Evolutionary conservation across 1,140 invertebrate species (phyloP), one percentile per base, ranked within the genome.

Genomic region (Sesamia nonagrioides): DNA sequence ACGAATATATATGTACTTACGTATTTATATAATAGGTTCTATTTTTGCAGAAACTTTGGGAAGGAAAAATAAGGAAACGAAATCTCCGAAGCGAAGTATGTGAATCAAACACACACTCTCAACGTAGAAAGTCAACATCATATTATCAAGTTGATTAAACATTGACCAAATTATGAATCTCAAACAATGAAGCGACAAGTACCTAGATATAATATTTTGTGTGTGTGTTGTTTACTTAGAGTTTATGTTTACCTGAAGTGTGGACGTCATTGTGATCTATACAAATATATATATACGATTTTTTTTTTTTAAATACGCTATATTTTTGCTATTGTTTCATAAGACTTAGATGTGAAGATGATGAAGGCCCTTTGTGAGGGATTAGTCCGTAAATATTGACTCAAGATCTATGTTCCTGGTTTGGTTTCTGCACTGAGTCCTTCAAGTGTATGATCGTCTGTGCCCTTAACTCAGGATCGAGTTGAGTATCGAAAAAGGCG

Each of bases 1-100:
- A 27, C 27, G 27, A 27, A 27, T 27, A 27, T 27, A 27, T 27
- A 27, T 3, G 27, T 27, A 35, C 1, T 35, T 27, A 27, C 27
- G 27, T 27, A 35, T 1, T 35, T 60, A 60, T 35, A 9, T 66
- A 42, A 66, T 42, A 66, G 35, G 4, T 18, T 42, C 37, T 42
- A 18, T 63, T 11, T 63, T 76, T 76, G 13, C 73, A 76, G 73
- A 76, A 21, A 17, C 58, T 76, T 4, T 76, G 73, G 58, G 58
- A 76, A 15, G 13, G 33, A 52, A 61, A 63, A 61, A 11, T 76
- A 1, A 33, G 45, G 18, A 76, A 76, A 63, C 40, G 42, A 61
- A 48, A 50, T 50, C 18, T 21, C 5, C 6, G 21, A 37, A 35
- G 40, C 9, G 56, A 63, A 17, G 60, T 48, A 27, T 42, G 4